Evolutionary conservation across 1,140 invertebrate genomes (phyloP).

Genomic region (Panagrolaimus sp.): DNA sequence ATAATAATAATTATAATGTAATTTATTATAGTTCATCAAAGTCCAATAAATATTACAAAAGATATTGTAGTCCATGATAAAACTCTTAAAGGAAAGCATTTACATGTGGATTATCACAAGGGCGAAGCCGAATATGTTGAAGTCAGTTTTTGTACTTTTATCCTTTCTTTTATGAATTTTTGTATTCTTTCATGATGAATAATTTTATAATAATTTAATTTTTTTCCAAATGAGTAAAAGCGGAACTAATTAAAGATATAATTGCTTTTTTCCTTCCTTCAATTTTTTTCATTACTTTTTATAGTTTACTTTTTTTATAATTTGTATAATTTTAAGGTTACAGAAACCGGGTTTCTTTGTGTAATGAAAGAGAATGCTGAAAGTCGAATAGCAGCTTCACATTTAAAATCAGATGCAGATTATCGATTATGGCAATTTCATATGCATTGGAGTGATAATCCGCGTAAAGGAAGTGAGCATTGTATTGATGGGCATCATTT

Average conservation of each 20-base stretch:
- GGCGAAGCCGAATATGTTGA: conserved; percentile 19
- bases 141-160: conserved; percentile 6
- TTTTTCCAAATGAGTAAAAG: too few relatives aligned
- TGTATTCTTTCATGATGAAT: too few relatives aligned
- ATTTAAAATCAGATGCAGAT: conserved; percentile 55
- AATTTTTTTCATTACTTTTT: neutral
- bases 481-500: conserved; percentile 68
- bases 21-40: conserved; percentile 25
- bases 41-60: conserved; percentile 40
- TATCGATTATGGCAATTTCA: conserved; percentile 76
- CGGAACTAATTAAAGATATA: neutral
- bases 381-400: neutral
- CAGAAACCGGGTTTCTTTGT: neutral
- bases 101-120: conserved; percentile 23
- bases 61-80: conserved; percentile 28
- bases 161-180: neutral
- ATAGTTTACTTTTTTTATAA: too few relatives aligned
- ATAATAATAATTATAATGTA: too few relatives aligned
- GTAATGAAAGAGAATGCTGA: conserved; percentile 2
- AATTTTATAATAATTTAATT: too few relatives aligned
- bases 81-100: conserved; percentile 11
- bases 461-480: conserved; percentile 77
- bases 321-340: neutral
- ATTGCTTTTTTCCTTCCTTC: neutral
- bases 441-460: conserved; percentile 77